A percentile compares a stretch with the other conserved stretches of the same genome.
These are phyloP conservation scores for pig (Sus scrofa) DNA, from an alignment of 2,113 vertebrate genomes.

Conservation along the genomic window T2T-Sscrofa CM000818.6:75086001-75086500, in stretches of 20 bases:
- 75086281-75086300: background rate
- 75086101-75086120: conserved; percentile 36
- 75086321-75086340: background rate
- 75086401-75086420: conserved; percentile 92
- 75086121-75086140: conserved; percentile 23
- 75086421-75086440: conserved; percentile 93
- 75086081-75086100: background rate
- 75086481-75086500: conserved; percentile 90
- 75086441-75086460: conserved; percentile 92
- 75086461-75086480: conserved; percentile 90
- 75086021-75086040: background rate
- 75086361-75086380: conserved; percentile 69
- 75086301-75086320: conserved; percentile 10
- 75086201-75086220: background rate
- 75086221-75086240: background rate
- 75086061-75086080: background rate
- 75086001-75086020: conserved; percentile 16
- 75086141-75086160: background rate
- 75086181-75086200: conserved; percentile 35
- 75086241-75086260: background rate
- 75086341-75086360: conserved; percentile 47
- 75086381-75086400: conserved; percentile 80
- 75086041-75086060: conserved; percentile 27
- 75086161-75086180: background rate
- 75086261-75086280: background rate